Base-by-base conservation (phyloP, 2,113 vertebrate species). In the Clarias macrocephalus region DNA sequence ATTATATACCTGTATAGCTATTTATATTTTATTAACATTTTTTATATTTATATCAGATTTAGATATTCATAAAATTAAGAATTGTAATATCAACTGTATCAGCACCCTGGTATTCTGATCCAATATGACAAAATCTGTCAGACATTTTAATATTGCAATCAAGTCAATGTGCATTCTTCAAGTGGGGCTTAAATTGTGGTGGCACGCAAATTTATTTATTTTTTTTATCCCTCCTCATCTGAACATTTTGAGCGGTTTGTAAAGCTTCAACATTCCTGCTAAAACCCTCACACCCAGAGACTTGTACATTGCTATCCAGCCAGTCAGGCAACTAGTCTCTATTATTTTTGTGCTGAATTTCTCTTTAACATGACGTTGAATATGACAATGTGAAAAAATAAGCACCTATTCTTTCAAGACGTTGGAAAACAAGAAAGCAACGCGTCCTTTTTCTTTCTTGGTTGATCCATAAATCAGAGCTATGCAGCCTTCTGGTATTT, bases 401-500 rank as follows among this genome's bases (percentile, higher is more conserved):
- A 23, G 19, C 72, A 19, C 13, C 33, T 70, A 16, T 0, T 70
- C 9, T 52, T 52, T 25, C 5, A 19, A 21, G 68, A 72, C 18
- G 9, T 3, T 72, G 30, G 33, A 72, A 72, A n/a, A 13, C 48
- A 77, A n/a, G 23, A 77, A 15, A 77, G 13, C 10, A 73, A 1
- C 10, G 33, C 7, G 3, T 30, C 3, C 15, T 33, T 23, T 76
- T 76, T 52, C 70, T 73, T 73, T 79, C 16, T 79, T 79, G 57
- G 54, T 30, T 8, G 18, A 79, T 66, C 59, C 12, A 10, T 33
- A 85, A 85, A 56, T 79, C 60, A 1, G 7, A 68, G 48, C 48
- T 60, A 56, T 1, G 1, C 37, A 81, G 9, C 65, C 85, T 89
- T 28, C 23, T 72, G 65, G 56, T 80, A 70, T 84, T 80, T 82